phyloP scores from a whole-genome alignment of 2,113 vertebrate species.

The Mastomys coucha region DNA sequence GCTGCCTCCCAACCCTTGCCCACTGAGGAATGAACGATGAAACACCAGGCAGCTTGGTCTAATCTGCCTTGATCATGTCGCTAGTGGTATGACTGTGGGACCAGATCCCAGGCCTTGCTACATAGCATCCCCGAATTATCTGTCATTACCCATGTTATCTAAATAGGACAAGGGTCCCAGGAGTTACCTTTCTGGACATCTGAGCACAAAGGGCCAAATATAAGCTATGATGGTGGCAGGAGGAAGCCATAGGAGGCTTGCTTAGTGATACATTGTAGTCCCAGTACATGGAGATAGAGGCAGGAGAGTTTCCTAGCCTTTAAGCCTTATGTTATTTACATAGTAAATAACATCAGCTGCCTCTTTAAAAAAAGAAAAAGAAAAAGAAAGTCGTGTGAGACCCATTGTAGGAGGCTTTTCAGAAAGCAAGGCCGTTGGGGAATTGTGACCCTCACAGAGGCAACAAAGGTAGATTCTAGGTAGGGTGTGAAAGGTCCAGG shows the following conservation, averaged over 20 bases:
- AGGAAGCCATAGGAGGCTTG: background rate
- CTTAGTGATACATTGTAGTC: background rate
- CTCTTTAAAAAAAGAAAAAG: background rate
- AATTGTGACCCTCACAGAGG: background rate
- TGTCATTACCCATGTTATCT: background rate
- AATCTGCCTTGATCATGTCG: accelerated
- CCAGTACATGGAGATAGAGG: background rate
- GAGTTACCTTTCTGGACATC: background rate
- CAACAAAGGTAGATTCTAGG: background rate
- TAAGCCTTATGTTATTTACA: background rate
- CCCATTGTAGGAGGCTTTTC: background rate
- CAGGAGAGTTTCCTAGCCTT: background rate
- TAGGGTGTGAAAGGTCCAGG: background rate
- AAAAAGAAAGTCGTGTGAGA: background rate
- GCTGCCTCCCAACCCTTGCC: background rate
- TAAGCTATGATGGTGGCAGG: background rate
- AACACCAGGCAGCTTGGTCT: background rate
- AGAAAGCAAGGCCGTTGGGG: accelerated
- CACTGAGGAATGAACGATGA: background rate
- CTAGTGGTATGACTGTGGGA: background rate
- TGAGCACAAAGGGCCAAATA: background rate
- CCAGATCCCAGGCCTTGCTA: background rate
- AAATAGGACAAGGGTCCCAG: no score
- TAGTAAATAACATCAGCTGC: background rate
- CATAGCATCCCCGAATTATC: background rate